Evolutionary conservation across 1,140 invertebrate species (phyloP).

Genomic region (Diachasmimorpha longicaudata): DNA sequence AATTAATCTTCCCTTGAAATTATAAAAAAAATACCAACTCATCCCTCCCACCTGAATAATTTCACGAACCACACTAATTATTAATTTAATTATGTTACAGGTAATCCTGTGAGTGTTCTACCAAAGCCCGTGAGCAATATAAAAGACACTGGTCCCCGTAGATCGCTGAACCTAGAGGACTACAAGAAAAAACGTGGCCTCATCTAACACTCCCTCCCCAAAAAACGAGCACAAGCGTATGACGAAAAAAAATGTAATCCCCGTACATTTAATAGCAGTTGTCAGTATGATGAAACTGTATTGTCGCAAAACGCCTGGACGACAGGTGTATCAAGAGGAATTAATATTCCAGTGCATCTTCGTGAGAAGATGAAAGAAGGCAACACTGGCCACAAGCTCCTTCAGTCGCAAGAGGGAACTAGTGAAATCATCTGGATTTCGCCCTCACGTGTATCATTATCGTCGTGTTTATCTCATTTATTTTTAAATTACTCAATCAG

Average conservation of each 20-base stretch:
- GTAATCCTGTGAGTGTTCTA: constrained; percentile 73
- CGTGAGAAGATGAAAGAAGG: background rate
- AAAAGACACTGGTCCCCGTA: constrained; percentile 80
- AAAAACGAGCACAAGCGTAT: background rate
- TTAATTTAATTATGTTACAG: constrained; percentile 60
- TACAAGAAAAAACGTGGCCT: constrained; percentile 96
- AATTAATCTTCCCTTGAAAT: background rate
- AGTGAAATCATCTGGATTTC: background rate
- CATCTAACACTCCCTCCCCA: constrained; percentile 69
- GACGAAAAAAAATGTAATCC: background rate
- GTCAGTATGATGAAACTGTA: background rate
- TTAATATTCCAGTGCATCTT: background rate
- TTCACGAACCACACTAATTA: no score
- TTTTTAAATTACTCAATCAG: background rate
- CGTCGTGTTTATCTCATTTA: background rate
- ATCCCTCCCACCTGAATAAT: no score
- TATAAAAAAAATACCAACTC: no score
- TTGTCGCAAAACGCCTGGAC: background rate
- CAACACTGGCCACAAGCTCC: background rate
- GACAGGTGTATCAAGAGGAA: background rate
- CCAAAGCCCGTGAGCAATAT: constrained; percentile 76
- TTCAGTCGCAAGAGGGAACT: background rate
- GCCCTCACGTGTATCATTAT: background rate
- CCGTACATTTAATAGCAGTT: background rate
- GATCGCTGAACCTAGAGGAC: constrained; percentile 94